Base-by-base conservation (phyloP, 2,797 vertebrate species). In the Pipistrellus pygmaeus region DNA sequence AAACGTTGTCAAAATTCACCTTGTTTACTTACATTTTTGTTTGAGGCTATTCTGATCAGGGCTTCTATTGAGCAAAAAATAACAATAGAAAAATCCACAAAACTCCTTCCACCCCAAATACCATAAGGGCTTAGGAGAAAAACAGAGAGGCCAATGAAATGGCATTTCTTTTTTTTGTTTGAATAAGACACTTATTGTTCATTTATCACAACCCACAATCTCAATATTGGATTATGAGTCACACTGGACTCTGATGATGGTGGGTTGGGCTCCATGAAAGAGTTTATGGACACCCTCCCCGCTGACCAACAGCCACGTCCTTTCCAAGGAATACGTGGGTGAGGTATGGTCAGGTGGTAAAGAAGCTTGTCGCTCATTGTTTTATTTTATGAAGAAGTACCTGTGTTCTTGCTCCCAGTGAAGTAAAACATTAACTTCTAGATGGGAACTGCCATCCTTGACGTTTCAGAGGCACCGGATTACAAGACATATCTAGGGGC, bases 371-470 rank as follows among this genome's bases (percentile, higher is more conserved):
- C 57, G 73, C 38, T 93, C 78, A 86, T 82, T 66, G 38, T 66
- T 85, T 85, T 64, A 23, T 85, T 64, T 78, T 68, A 8, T 55
- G 21, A 83, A 90, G 78, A 81, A 48, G 32, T 21, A 2, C 20
- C n/a, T 66, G 44, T 51, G 6, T 21, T 88, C 25, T 60, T 75
- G 51, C n/a, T 83, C 17, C 46, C n/a, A 11, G 44, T 0, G n/a
- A 71, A 44, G 82, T 60, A 71, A 94, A 94, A 94, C 48, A 90
- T 95, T 85, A 96, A 88, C 78, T 83, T 83, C 23, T 53, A n/a
- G 85, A 38, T 73, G 68, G 91, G 93, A 93, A 91, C 48, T 44
- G 15, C 4, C 0, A 6, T 81, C 81, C 62, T 80, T 69, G 41
- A 77, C 41, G 77, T 83, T 46, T 73, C 21, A 21, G 73, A 1